Conservation (phyloP, 2,113 vertebrate genomes). For the Crotalus helleri region DNA sequence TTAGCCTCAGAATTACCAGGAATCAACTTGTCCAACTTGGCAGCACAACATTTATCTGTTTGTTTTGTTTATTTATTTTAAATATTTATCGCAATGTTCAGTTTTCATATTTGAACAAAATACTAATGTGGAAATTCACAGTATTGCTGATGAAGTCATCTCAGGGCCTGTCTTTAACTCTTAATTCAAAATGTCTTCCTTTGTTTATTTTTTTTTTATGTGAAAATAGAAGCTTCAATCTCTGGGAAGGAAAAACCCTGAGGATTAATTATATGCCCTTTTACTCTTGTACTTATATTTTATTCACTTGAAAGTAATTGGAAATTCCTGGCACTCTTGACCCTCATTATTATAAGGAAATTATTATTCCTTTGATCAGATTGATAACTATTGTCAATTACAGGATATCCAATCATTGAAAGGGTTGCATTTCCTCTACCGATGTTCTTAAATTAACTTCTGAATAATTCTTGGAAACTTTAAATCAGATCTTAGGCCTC, state of each 20-base stretch:
- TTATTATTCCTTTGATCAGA: slow-evolving; percentile 43
- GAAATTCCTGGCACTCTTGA: slow-evolving; percentile 52
- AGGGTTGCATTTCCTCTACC: slow-evolving; percentile 25
- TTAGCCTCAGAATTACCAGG: not conserved
- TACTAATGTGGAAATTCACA: not conserved
- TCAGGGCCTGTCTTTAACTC: not conserved
- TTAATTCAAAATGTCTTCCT: slow-evolving; percentile 20
- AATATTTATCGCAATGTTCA: not conserved
- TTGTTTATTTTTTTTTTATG: slow-evolving; percentile 24
- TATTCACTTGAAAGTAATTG: slow-evolving; percentile 49
- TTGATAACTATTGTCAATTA: slow-evolving; percentile 57
- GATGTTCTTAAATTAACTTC: slow-evolving; percentile 48
- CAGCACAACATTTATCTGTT: not conserved
- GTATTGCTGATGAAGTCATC: not conserved
- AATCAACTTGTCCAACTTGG: not conserved
- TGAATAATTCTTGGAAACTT: not conserved
- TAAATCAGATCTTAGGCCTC: not conserved
- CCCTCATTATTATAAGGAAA: slow-evolving; percentile 34
- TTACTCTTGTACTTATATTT: slow-evolving; percentile 56
- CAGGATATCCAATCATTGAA: slow-evolving; percentile 41
- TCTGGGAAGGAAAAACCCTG: slow-evolving; percentile 25
- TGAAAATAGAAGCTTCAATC: slow-evolving; percentile 41
- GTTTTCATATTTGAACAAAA: not conserved
- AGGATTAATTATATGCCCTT: slow-evolving; percentile 58
- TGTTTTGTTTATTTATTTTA: not conserved